Percentiles rank a stretch among this genome's conserved stretches.
These are phyloP conservation scores for Choloepus didactylus DNA, from an alignment of 2,797 vertebrate species.

Conservation along the genomic window DNA sequence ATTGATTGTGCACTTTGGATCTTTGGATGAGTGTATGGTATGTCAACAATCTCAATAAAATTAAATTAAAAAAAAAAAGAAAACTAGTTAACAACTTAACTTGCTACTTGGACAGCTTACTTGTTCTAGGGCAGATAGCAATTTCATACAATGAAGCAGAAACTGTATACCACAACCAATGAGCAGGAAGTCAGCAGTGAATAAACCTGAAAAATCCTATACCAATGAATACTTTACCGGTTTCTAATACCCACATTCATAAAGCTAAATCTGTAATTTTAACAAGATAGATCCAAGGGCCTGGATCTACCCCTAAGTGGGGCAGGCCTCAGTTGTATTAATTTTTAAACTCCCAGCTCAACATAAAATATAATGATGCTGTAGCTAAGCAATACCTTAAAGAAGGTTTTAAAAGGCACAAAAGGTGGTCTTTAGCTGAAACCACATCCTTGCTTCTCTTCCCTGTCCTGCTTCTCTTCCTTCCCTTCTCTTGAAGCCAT, in stretches of 20 bases:
- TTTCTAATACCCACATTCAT: not conserved
- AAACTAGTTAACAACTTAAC: conserved; percentile 4
- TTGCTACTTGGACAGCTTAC: not conserved
- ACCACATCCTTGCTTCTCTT: not conserved
- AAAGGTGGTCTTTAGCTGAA: not conserved
- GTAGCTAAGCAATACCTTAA: conserved; percentile 12
- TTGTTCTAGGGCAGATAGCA: not conserved
- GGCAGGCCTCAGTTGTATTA: not conserved
- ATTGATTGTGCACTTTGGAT: too few species aligned
- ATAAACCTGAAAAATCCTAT: not conserved
- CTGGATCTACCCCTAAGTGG: not conserved
- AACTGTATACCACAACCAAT: not conserved
- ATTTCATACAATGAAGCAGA: not conserved
- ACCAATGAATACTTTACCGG: not conserved
- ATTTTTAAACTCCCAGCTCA: conserved; percentile 12
- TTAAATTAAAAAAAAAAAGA: not conserved
- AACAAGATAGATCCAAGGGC: not conserved
- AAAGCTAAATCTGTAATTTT: not conserved
- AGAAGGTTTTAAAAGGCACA: not conserved
- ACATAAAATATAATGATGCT: not conserved
- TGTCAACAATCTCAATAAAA: too few species aligned
- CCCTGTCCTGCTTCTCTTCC: not conserved
- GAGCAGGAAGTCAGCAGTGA: not conserved
- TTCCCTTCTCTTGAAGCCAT: not conserved
- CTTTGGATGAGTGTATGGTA: too few species aligned